Conservation (phyloP, 2,888 invertebrate genomes). For the Phyto melanocephala region DNA sequence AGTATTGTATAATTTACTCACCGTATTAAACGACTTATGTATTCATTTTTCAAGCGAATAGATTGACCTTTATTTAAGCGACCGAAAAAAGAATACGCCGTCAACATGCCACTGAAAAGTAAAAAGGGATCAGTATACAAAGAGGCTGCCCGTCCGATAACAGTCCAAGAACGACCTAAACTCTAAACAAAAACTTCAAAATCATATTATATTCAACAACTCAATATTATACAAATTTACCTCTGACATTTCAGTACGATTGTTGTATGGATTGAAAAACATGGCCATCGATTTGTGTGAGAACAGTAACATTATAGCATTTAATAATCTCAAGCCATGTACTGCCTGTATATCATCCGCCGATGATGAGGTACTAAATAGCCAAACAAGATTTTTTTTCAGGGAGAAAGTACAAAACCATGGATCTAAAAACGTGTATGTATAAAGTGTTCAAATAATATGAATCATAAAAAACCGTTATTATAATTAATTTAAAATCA, state of each 20-base stretch:
- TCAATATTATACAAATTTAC: conserved; percentile 74
- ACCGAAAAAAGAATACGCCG: conserved; percentile 83
- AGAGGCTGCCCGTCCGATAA: conserved; percentile 84
- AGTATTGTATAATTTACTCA: conserved; percentile 66
- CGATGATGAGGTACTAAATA: conserved; percentile 80
- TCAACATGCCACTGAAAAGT: conserved; percentile 84
- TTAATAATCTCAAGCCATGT: conserved; percentile 84
- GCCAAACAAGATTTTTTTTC: conserved; percentile 81
- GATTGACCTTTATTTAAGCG: conserved; percentile 80
- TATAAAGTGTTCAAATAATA: not conserved
- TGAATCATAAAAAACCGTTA: not conserved
- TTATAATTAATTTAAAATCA: not conserved
- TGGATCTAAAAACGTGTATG: conserved; percentile 80
- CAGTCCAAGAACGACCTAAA: conserved; percentile 83
- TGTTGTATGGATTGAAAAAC: conserved; percentile 84
- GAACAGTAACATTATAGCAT: conserved; percentile 82
- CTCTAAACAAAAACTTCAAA: conserved; percentile 75
- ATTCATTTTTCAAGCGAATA: conserved; percentile 82
- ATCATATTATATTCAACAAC: no score
- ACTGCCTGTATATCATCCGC: conserved; percentile 82
- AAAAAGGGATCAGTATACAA: conserved; percentile 86
- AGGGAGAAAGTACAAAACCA: conserved; percentile 83
- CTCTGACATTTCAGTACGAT: conserved; percentile 84
- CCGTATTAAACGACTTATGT: conserved; percentile 82
- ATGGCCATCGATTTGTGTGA: conserved; percentile 87